phyloP scores from a whole-genome alignment of 30 jellyfish, hydroid and myxozoan species.

The Cassiopea andromeda region DNA sequence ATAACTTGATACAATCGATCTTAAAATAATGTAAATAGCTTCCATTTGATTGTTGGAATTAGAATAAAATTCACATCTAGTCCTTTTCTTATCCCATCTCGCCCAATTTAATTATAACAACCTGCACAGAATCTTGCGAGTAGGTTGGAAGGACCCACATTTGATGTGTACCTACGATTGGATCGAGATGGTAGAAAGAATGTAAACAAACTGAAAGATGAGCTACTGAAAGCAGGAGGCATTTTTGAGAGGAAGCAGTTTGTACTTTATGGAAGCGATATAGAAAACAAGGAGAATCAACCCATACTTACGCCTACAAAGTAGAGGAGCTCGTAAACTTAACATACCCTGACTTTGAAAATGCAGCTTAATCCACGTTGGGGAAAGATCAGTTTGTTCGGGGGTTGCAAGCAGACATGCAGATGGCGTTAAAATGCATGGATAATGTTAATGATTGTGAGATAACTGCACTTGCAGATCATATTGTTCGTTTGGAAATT shows the following conservation, averaged over 20 bases:
- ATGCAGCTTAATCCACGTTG: slow-evolving; percentile 13
- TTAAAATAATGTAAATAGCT: too few species aligned
- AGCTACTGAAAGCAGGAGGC: slow-evolving; percentile 8
- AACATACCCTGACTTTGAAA: slow-evolving; percentile 45
- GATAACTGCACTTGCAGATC: slow-evolving; percentile 40
- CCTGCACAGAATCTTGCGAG: slow-evolving; percentile 17
- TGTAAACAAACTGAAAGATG: neutral
- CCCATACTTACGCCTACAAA: slow-evolving; percentile 56
- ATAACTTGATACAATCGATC: too few species aligned
- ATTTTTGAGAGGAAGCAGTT: slow-evolving; percentile 25
- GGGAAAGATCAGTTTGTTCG: slow-evolving; percentile 45
- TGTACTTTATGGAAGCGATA: neutral
- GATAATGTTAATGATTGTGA: slow-evolving; percentile 17
- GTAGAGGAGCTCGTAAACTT: slow-evolving; percentile 40
- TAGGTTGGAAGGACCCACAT: slow-evolving; percentile 35
- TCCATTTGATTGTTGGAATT: too few species aligned
- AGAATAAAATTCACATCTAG: too few species aligned
- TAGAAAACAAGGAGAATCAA: slow-evolving; percentile 41
- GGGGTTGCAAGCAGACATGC: slow-evolving; percentile 58
- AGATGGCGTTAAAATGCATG: slow-evolving; percentile 50
- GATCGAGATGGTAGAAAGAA: neutral
- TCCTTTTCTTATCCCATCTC: too few species aligned
- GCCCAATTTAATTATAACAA: neutral
- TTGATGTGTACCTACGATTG: slow-evolving; percentile 12
- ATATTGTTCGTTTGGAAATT: slow-evolving; percentile 27